Conservation (phyloP, 1,140 invertebrate genomes). For the Monomorium pharaonis region DNA sequence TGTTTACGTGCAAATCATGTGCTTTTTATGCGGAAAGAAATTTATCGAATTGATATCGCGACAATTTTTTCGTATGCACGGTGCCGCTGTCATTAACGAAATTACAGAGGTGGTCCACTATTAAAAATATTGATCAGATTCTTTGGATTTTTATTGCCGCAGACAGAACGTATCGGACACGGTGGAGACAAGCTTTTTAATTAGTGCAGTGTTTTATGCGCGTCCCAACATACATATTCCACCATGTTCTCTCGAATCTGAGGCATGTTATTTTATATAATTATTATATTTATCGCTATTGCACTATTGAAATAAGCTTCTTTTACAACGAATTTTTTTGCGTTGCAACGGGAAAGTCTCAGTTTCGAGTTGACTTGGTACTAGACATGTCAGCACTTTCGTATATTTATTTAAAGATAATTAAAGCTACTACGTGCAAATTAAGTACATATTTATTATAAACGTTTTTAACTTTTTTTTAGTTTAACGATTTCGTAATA, state of each 20-base stretch:
- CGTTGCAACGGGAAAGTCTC: constrained; percentile 27
- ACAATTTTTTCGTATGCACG: constrained; percentile 36
- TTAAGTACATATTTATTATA: background rate
- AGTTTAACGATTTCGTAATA: background rate
- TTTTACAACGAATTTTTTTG: background rate
- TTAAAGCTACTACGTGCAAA: background rate
- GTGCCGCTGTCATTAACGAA: background rate
- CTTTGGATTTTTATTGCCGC: constrained; percentile 26
- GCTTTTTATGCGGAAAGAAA: background rate
- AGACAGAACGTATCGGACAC: constrained; percentile 44
- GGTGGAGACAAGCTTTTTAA: constrained; percentile 53
- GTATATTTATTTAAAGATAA: background rate
- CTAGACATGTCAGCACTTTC: constrained; percentile 42
- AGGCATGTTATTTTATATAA: background rate
- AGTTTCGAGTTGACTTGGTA: constrained; percentile 58
- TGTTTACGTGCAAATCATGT: background rate
- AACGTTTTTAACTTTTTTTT: background rate
- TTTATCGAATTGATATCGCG: background rate
- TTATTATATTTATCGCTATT: background rate
- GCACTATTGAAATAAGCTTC: background rate
- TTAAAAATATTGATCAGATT: constrained; percentile 62
- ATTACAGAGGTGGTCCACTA: constrained; percentile 77
- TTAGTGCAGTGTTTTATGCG: constrained; percentile 79
- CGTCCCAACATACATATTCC: constrained; percentile 54
- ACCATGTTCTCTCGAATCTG: constrained; percentile 61